A percentile compares a stretch with the other conserved stretches of the same genome.
These are phyloP conservation scores for Rotaria magnacalcarata DNA, from an alignment of 2,888 invertebrate species.

Conservation along the genomic window DNA sequence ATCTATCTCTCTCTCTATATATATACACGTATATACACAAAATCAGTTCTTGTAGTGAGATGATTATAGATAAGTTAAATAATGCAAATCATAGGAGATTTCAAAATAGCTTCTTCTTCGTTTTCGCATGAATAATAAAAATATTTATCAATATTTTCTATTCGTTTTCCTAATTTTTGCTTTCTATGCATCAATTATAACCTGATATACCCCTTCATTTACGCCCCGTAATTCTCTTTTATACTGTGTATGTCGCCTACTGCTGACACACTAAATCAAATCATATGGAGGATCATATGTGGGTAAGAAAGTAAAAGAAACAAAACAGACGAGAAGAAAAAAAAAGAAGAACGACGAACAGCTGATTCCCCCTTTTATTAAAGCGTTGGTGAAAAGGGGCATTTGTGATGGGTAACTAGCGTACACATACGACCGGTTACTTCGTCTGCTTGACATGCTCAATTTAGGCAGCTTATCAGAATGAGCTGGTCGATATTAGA, in stretches of 20 bases:
- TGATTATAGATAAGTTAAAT: too few species aligned
- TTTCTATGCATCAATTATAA: background rate
- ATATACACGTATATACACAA: too few species aligned
- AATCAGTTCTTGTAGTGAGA: too few species aligned
- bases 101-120: too few species aligned
- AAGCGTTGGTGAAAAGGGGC: background rate
- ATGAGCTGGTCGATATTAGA: background rate
- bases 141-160: too few species aligned
- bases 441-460: background rate
- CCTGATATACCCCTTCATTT: background rate
- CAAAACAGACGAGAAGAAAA: background rate
- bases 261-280: background rate
- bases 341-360: constrained; percentile 7
- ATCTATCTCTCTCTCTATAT: too few species aligned
- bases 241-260: background rate
- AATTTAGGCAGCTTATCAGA: background rate
- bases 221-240: background rate
- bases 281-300: constrained; percentile 29
- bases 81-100: too few species aligned
- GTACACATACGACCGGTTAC: background rate
- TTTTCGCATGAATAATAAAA: too few species aligned
- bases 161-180: background rate
- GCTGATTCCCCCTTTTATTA: background rate
- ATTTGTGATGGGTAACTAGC: background rate
- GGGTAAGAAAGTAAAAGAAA: background rate